Base-by-base conservation (phyloP, 2,113 vertebrate species). In the Lipophrys pholis region DNA sequence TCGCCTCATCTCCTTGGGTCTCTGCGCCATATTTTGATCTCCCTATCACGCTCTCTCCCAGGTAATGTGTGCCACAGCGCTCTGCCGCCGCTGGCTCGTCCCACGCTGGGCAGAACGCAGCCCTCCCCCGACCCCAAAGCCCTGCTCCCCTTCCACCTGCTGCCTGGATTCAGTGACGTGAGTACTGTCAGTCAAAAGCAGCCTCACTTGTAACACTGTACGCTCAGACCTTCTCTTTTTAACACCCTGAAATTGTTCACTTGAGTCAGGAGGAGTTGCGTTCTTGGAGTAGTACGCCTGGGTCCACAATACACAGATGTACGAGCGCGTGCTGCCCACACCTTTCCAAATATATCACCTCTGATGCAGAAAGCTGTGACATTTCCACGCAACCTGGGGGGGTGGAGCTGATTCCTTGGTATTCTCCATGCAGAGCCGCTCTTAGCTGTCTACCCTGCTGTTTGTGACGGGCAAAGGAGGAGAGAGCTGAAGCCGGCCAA, bases 321-420 rank as follows among this genome's bases (percentile, higher is more conserved):
- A 54, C 48, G 68, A 80, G 77, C 8, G 77, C 8, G 2, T 30
- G 2, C 86, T 83, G 78, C 87, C 86, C 70, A 89, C 89, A 81
- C 73, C 73, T 81, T 85, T 87, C 84, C 86, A 83, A 86, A 89
- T 89, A 89, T 85, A 87, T 80, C 82, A 74, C 71, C 52, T 78
- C 62, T 79, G 78, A 89, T 81, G 78, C 82, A 69, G 66, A 63
- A 64, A 75, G 74, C 65, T 42, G 66, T 89, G 84, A 87, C 87
- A 88, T 91, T 91, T 87, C 70, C 55, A 65, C 84, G 76, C 76
- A 59, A 69, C 73, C 78, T 49, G 70, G 58, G 57, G 73, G 73
- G 55, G 67, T 50, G 72, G 73, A 72, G 68, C 59, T 48, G 76
- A 10, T 74, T 70, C 74, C 69, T 81, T 79, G 74, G 67, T 81